Percentiles rank a stretch among this genome's conserved stretches.
These are phyloP conservation scores for Rafetus swinhoei DNA, from an alignment of 2,113 vertebrate species.

Conservation along the genomic window DNA sequence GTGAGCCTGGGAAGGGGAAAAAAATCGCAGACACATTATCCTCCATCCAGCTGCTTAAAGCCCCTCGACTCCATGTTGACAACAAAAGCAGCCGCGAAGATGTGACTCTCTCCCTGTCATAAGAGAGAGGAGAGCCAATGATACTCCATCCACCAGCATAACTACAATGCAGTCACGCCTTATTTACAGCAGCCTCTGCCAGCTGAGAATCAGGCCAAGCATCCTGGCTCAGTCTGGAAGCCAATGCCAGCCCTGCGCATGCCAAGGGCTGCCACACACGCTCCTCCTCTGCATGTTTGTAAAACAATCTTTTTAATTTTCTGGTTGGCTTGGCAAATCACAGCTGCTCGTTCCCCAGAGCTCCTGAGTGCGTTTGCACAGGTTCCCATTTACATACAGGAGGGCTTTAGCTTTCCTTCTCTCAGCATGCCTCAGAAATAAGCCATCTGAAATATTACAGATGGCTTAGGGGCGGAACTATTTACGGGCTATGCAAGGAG, in stretches of 20 bases:
- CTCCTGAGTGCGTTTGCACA: neutral
- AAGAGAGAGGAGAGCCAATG: neutral
- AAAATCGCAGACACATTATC: neutral
- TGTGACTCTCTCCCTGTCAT: neutral
- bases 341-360: conserved; percentile 59
- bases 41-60: neutral
- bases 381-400: neutral
- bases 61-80: neutral
- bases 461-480: neutral
- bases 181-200: rapidly evolving
- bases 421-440: rapidly evolving
- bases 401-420: neutral
- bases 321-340: conserved; percentile 54
- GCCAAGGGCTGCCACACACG: neutral
- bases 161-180: neutral
- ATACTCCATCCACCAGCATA: rapidly evolving
- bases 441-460: neutral
- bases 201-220: rapidly evolving
- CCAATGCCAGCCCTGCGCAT: neutral
- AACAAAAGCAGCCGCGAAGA: neutral
- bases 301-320: conserved; percentile 60
- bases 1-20: conserved; percentile 6
- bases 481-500: neutral
- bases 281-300: neutral
- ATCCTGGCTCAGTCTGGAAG: neutral